A percentile compares a stretch with the other conserved stretches of the same genome.
These are phyloP conservation scores for Wiebesia pumilae DNA, from an alignment of 1,140 invertebrate species.

Conservation along the genomic window DNA sequence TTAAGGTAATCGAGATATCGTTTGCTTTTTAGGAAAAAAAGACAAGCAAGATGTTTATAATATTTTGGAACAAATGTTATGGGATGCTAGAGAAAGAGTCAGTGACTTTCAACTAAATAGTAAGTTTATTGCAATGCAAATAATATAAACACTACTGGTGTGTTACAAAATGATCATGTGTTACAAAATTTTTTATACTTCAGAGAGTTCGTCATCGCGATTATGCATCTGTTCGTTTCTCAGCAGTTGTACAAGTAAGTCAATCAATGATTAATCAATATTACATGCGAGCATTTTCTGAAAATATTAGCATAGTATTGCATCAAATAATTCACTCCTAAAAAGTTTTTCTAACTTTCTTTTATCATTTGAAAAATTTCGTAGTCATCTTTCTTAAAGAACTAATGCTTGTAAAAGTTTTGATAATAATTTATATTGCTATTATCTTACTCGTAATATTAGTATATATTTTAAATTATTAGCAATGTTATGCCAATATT, in stretches of 20 bases:
- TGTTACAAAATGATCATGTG: too few species aligned
- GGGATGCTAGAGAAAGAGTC: slow-evolving; percentile 1
- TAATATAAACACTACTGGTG: background rate
- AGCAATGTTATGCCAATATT: background rate
- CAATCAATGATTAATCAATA: background rate
- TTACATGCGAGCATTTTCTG: too few species aligned
- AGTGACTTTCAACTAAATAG: slow-evolving; percentile 22
- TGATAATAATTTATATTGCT: background rate
- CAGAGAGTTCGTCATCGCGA: background rate
- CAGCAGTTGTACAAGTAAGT: background rate
- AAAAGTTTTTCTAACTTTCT: too few species aligned
- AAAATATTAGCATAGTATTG: too few species aligned
- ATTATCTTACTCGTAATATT: background rate
- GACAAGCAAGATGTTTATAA: background rate
- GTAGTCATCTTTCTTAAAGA: background rate
- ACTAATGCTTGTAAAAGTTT: background rate
- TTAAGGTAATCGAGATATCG: background rate
- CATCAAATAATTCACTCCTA: too few species aligned
- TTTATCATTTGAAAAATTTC: background rate
- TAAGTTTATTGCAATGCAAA: slow-evolving; percentile 40
- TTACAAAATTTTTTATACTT: background rate
- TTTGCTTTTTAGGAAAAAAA: slow-evolving; percentile 14
- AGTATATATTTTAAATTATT: background rate
- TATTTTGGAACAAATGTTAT: slow-evolving; percentile 20
- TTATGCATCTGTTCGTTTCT: background rate